Percentiles rank a stretch among this genome's conserved stretches.
These are phyloP conservation scores for Heliconius congener DNA, from an alignment of 1,140 invertebrate genomes.

Conservation along the genomic window DNA sequence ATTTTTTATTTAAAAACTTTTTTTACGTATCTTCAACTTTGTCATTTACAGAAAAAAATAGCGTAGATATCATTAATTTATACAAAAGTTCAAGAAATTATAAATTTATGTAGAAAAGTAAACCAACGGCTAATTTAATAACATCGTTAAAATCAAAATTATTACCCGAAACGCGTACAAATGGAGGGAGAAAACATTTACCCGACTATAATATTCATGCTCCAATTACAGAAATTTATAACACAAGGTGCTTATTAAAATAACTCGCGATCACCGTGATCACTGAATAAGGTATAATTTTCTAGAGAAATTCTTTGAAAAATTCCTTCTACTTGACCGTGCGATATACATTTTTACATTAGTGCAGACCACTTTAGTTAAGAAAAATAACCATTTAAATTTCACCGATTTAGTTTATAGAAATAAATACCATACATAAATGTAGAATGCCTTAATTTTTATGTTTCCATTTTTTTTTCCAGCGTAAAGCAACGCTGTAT, in stretches of 20 bases:
- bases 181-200: constrained; percentile 49
- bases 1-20: too few species aligned
- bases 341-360: not conserved
- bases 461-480: too few species aligned
- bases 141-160: constrained; percentile 54
- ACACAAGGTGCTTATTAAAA: constrained; percentile 51
- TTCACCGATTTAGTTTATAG: too few species aligned
- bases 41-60: too few species aligned
- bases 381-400: too few species aligned
- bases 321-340: not conserved
- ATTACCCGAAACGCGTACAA: constrained; percentile 57
- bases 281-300: constrained; percentile 17
- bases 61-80: not conserved
- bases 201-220: constrained; percentile 61
- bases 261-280: constrained; percentile 36
- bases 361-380: not conserved
- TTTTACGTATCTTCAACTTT: too few species aligned
- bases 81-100: not conserved
- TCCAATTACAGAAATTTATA: constrained; percentile 63
- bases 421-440: too few species aligned
- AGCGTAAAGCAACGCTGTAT: too few species aligned
- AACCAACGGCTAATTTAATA: constrained; percentile 47
- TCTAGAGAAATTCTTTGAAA: constrained; percentile 8
- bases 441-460: too few species aligned
- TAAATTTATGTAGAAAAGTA: constrained; percentile 20